phyloP scores from a whole-genome alignment of 2,113 vertebrate species.

The Centropristis striata region DNA sequence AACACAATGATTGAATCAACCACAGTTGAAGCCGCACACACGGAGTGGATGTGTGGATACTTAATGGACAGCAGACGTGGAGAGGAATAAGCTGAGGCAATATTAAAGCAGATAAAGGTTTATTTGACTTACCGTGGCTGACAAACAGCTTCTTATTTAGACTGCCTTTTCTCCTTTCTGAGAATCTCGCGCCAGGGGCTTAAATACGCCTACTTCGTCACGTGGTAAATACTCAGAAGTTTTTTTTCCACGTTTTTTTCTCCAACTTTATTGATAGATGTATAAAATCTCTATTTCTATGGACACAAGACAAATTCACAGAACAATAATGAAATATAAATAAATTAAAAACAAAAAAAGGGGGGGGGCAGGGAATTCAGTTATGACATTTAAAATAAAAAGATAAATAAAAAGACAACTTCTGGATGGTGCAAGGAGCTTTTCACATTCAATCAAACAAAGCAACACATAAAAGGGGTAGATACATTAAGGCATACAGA shows the following conservation, averaged over 20 bases:
- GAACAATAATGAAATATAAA: no score
- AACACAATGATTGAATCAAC: rapidly evolving
- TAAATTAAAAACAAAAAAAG: no score
- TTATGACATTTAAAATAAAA: no score
- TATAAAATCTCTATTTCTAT: no score
- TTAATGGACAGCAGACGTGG: rapidly evolving
- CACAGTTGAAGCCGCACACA: rapidly evolving
- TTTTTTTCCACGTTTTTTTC: background rate
- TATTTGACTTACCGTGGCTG: background rate
- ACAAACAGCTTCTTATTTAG: rapidly evolving
- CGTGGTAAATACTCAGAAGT: constrained; percentile 31
- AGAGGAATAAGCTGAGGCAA: rapidly evolving
- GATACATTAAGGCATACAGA: no score
- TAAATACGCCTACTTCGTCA: constrained; percentile 77
- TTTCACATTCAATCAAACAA: no score
- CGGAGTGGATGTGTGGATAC: rapidly evolving
- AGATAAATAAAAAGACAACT: no score
- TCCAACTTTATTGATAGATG: no score
- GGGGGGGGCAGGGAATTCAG: no score
- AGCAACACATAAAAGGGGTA: no score
- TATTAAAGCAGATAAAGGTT: rapidly evolving
- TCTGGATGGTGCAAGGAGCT: no score
- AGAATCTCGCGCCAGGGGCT: constrained; percentile 75
- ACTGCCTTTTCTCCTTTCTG: background rate
- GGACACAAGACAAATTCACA: no score